Percentiles rank a stretch among this genome's conserved stretches.
These are phyloP conservation scores for Zhengitettix transpicula DNA, from an alignment of 2,888 invertebrate species.

Conservation along the genomic window DNA sequence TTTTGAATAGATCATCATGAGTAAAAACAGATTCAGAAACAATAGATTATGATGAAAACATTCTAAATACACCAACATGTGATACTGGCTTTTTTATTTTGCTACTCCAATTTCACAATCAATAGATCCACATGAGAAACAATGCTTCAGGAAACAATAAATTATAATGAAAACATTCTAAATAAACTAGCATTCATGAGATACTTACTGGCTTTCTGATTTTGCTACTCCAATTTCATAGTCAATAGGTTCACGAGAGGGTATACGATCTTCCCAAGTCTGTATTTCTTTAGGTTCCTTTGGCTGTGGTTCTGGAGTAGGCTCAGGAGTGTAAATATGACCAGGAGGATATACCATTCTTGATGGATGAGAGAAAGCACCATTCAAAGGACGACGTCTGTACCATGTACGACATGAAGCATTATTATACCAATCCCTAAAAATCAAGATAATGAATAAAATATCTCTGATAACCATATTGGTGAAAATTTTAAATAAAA, in stretches of 20 bases:
- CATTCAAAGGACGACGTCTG: constrained; percentile 63
- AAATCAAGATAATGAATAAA: constrained; percentile 2
- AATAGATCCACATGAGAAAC: too few species aligned
- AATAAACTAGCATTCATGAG: too few species aligned
- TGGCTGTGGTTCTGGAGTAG: constrained; percentile 31
- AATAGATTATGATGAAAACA: too few species aligned
- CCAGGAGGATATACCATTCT: constrained; percentile 88
- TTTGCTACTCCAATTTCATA: constrained; percentile 66
- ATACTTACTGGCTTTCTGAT: constrained; percentile 73
- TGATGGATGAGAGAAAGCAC: constrained; percentile 80
- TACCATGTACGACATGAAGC: constrained; percentile 78
- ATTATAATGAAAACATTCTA: background rate
- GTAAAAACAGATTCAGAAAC: too few species aligned
- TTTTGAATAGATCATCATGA: background rate
- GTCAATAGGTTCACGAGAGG: constrained; percentile 63
- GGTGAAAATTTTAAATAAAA: too few species aligned
- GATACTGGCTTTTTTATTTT: too few species aligned
- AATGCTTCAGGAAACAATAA: background rate
- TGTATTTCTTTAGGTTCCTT: constrained; percentile 29
- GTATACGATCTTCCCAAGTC: constrained; percentile 53
- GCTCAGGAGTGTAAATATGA: constrained; percentile 61
- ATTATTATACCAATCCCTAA: constrained; percentile 75
- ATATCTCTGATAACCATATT: too few species aligned
- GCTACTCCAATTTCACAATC: too few species aligned
- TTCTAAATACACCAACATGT: too few species aligned